phyloP scores from a whole-genome alignment of 2,888 invertebrate species.

The Cerceris rybyensis region DNA sequence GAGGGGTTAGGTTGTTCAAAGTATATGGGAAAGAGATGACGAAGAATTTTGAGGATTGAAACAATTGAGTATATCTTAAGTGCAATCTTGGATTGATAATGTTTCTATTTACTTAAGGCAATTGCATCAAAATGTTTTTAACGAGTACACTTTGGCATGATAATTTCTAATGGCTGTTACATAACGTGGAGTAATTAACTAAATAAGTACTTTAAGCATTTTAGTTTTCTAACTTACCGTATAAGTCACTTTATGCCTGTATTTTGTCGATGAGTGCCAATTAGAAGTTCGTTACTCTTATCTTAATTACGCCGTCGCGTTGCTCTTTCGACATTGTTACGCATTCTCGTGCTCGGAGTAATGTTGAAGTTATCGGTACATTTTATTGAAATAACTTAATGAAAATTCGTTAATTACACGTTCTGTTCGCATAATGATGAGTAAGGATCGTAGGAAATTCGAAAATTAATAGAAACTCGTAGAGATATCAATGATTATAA shows the following conservation, averaged over 20 bases:
- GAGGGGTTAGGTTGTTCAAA: too few relatives aligned
- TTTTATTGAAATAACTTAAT: not conserved
- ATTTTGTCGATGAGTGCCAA: conserved; percentile 44
- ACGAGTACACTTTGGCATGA: conserved; percentile 16
- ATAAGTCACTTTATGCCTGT: conserved; percentile 28
- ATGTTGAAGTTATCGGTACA: conserved; percentile 11
- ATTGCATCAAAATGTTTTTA: conserved; percentile 4
- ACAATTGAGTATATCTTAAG: too few relatives aligned
- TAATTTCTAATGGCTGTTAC: conserved; percentile 23
- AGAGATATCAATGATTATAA: too few relatives aligned
- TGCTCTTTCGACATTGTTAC: conserved; percentile 36
- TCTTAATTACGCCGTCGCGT: conserved; percentile 47
- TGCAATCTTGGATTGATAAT: conserved; percentile 25
- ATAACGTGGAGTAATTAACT: conserved; percentile 54
- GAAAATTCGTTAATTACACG: not conserved
- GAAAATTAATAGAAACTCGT: too few relatives aligned
- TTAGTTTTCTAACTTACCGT: conserved; percentile 63
- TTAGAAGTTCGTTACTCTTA: conserved; percentile 56
- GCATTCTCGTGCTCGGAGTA: not conserved
- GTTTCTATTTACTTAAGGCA: conserved; percentile 23
- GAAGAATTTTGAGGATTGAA: not conserved
- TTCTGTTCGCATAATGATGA: not conserved
- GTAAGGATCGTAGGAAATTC: too few relatives aligned
- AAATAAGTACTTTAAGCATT: conserved; percentile 55
- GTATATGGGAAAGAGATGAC: not conserved